phyloP scores from a whole-genome alignment of 2,888 invertebrate genomes.

The Eutolmus rufibarbis region DNA sequence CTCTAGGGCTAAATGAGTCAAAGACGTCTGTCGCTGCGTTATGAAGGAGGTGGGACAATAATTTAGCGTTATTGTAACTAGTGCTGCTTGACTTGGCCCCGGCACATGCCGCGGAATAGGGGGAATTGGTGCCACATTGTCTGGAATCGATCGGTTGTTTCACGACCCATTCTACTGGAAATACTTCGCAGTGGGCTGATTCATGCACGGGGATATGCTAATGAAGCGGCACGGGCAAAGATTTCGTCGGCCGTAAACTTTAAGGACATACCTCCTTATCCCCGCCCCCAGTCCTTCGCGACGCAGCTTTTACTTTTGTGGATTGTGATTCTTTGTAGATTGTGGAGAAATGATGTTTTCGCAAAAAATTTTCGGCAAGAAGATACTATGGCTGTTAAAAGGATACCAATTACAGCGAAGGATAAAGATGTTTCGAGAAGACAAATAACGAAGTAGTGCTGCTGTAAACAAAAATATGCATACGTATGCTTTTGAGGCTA shows the following conservation, averaged over 20 bases:
- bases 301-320: neutral
- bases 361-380: neutral
- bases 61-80: slow-evolving; percentile 36
- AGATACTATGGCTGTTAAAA: neutral
- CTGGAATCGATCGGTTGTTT: slow-evolving; percentile 35
- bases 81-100: slow-evolving; percentile 14
- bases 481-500: neutral
- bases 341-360: neutral
- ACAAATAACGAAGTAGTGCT: neutral
- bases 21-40: slow-evolving; percentile 35
- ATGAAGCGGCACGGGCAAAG: neutral
- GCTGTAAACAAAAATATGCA: neutral
- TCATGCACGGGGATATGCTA: slow-evolving; percentile 34
- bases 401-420: neutral
- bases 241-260: slow-evolving; percentile 20
- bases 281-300: neutral
- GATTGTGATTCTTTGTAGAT: neutral
- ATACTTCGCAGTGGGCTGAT: slow-evolving; percentile 23
- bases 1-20: slow-evolving; percentile 35
- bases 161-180: neutral
- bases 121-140: slow-evolving; percentile 40
- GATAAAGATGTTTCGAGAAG: neutral
- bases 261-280: neutral
- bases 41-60: slow-evolving; percentile 35
- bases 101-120: neutral